Evolutionary conservation across 2,888 invertebrate genomes (phyloP), one percentile per base, ranked within the genome.

Genomic region (Drosophila borborema): DNA sequence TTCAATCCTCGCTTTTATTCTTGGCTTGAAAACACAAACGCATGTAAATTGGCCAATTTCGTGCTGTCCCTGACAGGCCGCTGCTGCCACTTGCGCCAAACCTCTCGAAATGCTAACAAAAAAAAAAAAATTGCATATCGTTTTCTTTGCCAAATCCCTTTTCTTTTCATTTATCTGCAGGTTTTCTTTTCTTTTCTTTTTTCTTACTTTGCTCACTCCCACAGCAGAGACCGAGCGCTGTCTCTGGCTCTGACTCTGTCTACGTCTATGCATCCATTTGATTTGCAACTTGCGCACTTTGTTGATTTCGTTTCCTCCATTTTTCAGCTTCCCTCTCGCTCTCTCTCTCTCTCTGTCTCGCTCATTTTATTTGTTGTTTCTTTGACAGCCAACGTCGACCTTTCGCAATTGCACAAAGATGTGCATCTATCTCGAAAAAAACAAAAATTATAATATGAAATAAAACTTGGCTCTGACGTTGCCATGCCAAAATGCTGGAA

Each of bases 21-120:
- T 80, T 62, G 63, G 63, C 62, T 70, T 76, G 74, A 64, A 74
- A 80, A 75, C 73, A 73, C 76, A 84, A 86, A 84, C 82, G 89
- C 82, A 87, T 89, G 89, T 85, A 86, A 86, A 86, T 86, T 86
- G 86, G 89, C 89, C 86, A 86, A 86, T 86, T 89, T 86, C 51
- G 72, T 72, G 74, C 72, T 71, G 73, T 69, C 81, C 55, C 68
- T 53, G 68, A 60, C 72, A 59, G 70, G n/a, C 70, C 70, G 72
- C 60, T 48, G 54, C 59, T 23, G 28, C 20, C 20, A 38, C 66
- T 48, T 43, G 45, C 53, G 16, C 23, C 40, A 70, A 31, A 38
- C 64, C 60, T 49, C 56, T 53, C 49, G 38, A 59, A 54, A 31
- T 38, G 54, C 36, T 20, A 60, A 40, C 20, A 73, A 64, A 62